phyloP scores from a whole-genome alignment of 2,797 vertebrate genomes.

The Gadopsis marmoratus region DNA sequence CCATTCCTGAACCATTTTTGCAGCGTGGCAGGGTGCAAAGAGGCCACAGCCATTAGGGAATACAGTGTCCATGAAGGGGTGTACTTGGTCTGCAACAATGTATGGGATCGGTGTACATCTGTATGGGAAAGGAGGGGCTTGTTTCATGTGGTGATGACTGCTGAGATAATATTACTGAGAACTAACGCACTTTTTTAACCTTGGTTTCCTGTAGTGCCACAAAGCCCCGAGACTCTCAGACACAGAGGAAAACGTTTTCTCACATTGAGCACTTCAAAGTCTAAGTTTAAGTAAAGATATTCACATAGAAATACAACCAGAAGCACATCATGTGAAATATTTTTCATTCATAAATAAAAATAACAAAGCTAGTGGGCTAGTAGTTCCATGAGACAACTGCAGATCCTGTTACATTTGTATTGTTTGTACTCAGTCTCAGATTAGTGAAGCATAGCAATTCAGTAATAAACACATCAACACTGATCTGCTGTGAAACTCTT shows the following conservation, averaged over 20 bases:
- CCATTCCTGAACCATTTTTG: too few species aligned
- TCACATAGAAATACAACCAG: constrained; percentile 13
- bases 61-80: too few species aligned
- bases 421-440: constrained; percentile 5
- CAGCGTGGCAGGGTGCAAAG: too few species aligned
- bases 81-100: too few species aligned
- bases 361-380: background rate
- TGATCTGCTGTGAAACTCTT: constrained; percentile 23
- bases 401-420: background rate
- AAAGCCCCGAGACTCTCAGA: constrained; percentile 45
- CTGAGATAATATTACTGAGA: constrained; percentile 39
- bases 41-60: too few species aligned
- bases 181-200: constrained; percentile 51
- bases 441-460: background rate
- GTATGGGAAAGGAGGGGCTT: constrained; percentile 31
- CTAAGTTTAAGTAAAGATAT: constrained; percentile 18
- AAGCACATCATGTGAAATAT: background rate
- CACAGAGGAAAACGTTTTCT: constrained; percentile 8
- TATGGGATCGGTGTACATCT: background rate
- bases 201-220: constrained; percentile 72
- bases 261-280: constrained; percentile 48
- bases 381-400: background rate
- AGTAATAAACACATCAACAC: constrained; percentile 29
- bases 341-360: constrained; percentile 40
- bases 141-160: constrained; percentile 61